Percentiles rank a stretch among this genome's conserved stretches.
phyloP scores from a whole-genome alignment of 2,797 vertebrate species.

The Tangara arthus region DNA sequence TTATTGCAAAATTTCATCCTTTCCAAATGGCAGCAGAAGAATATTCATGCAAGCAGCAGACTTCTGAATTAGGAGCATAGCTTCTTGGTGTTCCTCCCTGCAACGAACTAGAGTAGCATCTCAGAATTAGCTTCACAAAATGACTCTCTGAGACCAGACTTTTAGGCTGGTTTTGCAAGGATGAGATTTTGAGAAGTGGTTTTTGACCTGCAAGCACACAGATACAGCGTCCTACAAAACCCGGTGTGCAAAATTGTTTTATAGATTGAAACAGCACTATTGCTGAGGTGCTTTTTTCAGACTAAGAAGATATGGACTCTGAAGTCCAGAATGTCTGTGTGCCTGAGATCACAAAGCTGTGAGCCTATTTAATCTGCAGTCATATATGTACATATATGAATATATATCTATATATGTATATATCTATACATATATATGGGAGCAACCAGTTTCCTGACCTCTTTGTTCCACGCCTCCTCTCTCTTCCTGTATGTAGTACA shows the following conservation, averaged over 20 bases:
- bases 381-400: neutral
- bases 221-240: rapidly evolving
- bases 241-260: neutral
- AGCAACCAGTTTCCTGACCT: neutral
- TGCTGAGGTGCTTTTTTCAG: neutral
- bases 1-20: neutral
- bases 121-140: neutral
- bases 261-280: neutral
- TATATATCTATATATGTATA: rapidly evolving
- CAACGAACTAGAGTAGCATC: neutral
- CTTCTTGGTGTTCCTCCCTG: neutral
- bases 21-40: neutral
- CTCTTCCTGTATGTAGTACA: neutral
- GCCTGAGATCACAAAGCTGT: neutral
- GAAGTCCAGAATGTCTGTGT: neutral
- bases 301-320: neutral
- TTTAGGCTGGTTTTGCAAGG: neutral
- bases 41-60: rapidly evolving
- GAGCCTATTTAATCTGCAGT: neutral
- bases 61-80: neutral
- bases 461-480: neutral
- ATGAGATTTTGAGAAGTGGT: neutral
- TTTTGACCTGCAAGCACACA: neutral
- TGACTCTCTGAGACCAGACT: neutral
- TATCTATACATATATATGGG: rapidly evolving